These are phyloP conservation scores for Actinia tenebrosa DNA, from an alignment of 64 coral and sea anemone genomes.

Conservation along the genomic window DNA sequence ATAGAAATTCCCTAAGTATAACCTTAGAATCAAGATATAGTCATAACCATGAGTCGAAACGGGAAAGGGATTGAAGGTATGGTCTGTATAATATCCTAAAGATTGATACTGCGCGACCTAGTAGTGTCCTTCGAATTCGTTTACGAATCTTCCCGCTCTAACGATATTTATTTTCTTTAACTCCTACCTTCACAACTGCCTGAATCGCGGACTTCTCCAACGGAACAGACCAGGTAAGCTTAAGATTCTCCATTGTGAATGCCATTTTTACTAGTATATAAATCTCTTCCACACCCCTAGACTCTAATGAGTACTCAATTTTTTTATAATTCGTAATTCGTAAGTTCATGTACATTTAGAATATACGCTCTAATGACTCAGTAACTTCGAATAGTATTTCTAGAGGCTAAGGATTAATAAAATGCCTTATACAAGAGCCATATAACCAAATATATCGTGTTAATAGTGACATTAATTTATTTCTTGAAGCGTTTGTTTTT, in stretches of 20 bases:
- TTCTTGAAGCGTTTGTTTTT: not conserved
- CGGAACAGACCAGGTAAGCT: not conserved
- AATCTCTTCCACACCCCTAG: not conserved
- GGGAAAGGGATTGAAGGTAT: not conserved
- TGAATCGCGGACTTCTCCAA: not conserved
- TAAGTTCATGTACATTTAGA: not conserved
- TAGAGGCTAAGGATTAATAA: not conserved
- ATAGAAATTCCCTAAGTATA: not conserved
- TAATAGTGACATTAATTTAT: not conserved
- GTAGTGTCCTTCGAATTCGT: not conserved
- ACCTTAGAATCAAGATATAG: not conserved
- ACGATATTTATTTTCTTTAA: not conserved
- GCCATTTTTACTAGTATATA: not conserved
- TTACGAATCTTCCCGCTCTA: not conserved
- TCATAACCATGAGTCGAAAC: not conserved
- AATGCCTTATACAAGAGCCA: not conserved
- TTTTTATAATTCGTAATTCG: not conserved
- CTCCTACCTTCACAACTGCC: not conserved
- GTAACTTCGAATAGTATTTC: not conserved
- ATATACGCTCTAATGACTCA: constrained; percentile 8
- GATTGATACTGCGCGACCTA: not conserved
- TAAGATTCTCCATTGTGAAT: not conserved
- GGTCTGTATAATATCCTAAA: not conserved
- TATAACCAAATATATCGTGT: not conserved
- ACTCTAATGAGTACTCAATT: not conserved